phyloP scores from a whole-genome alignment of 2,888 invertebrate genomes.

The Portevinia maculata region DNA sequence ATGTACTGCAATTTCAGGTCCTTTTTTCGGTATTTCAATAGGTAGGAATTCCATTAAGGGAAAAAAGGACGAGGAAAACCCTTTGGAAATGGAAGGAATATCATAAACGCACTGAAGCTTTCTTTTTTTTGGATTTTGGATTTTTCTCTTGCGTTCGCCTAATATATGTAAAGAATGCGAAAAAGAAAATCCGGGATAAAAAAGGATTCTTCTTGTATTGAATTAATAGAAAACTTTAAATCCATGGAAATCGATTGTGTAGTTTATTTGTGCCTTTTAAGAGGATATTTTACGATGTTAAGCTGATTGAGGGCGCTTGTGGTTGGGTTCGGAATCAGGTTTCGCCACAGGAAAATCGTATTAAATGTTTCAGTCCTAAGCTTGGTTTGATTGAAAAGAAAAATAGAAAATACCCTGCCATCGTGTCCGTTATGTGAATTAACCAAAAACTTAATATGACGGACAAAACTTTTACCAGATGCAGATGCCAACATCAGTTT shows the following conservation, averaged over 20 bases:
- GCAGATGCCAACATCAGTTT: too few relatives aligned
- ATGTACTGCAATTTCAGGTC: slow-evolving; percentile 57
- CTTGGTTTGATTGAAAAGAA: slow-evolving; percentile 37
- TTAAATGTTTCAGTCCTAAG: slow-evolving; percentile 45
- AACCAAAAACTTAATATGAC: slow-evolving; percentile 43
- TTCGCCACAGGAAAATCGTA: slow-evolving; percentile 42
- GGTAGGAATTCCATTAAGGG: background rate
- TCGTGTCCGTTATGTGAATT: slow-evolving; percentile 30
- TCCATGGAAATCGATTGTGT: slow-evolving; percentile 73
- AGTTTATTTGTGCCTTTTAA: slow-evolving; percentile 15
- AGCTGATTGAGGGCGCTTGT: slow-evolving; percentile 35
- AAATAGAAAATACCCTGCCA: slow-evolving; percentile 30
- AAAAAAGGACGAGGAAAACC: background rate
- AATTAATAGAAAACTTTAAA: slow-evolving; percentile 62
- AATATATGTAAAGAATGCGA: slow-evolving; percentile 61
- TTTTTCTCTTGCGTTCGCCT: slow-evolving; percentile 37
- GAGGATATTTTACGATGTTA: slow-evolving; percentile 15
- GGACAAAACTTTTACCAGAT: slow-evolving; percentile 35
- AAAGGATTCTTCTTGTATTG: slow-evolving; percentile 51
- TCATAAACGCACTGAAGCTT: slow-evolving; percentile 67
- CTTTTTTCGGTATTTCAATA: slow-evolving; percentile 15
- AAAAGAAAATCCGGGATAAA: slow-evolving; percentile 60
- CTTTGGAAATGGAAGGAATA: slow-evolving; percentile 45
- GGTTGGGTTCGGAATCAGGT: slow-evolving; percentile 18
- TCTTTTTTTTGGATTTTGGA: slow-evolving; percentile 61